These are phyloP conservation scores for Sterna hirundo DNA, from an alignment of 2,113 vertebrate species.

Conservation along the genomic window DNA sequence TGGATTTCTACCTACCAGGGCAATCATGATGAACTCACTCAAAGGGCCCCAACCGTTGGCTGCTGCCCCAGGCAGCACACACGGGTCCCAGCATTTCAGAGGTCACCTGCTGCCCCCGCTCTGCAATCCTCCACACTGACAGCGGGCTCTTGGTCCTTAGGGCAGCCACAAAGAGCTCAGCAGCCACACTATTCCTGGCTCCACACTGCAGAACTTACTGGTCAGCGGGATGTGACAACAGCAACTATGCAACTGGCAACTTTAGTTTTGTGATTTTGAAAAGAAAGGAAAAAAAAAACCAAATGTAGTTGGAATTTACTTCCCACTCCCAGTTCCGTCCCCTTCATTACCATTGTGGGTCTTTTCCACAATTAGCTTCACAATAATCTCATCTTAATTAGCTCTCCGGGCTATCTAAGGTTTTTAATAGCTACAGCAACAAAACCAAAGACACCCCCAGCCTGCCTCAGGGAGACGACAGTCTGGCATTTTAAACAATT, in stretches of 20 bases:
- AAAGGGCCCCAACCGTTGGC: background rate
- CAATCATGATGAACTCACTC: background rate
- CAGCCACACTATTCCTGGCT: background rate
- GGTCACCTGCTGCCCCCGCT: background rate
- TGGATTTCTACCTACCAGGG: background rate
- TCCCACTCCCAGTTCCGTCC: background rate
- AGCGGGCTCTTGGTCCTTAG: background rate
- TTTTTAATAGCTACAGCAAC: background rate
- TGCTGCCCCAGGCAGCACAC: background rate
- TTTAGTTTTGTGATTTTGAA: background rate
- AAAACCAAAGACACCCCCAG: background rate
- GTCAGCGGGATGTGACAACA: accelerated
- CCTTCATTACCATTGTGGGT: background rate
- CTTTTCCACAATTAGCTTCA: background rate
- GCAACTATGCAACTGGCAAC: background rate
- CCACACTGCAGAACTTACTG: background rate
- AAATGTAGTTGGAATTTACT: background rate
- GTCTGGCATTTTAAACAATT: background rate
- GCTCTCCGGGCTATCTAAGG: background rate
- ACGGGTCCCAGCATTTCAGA: background rate
- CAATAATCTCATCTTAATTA: background rate
- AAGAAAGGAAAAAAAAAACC: background rate
- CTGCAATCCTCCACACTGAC: background rate
- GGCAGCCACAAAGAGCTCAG: background rate
- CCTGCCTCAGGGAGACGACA: background rate